These are phyloP conservation scores for Pseudotriccus pelzelni DNA, from an alignment of 2,797 vertebrate genomes.

Conservation along the genomic window DNA sequence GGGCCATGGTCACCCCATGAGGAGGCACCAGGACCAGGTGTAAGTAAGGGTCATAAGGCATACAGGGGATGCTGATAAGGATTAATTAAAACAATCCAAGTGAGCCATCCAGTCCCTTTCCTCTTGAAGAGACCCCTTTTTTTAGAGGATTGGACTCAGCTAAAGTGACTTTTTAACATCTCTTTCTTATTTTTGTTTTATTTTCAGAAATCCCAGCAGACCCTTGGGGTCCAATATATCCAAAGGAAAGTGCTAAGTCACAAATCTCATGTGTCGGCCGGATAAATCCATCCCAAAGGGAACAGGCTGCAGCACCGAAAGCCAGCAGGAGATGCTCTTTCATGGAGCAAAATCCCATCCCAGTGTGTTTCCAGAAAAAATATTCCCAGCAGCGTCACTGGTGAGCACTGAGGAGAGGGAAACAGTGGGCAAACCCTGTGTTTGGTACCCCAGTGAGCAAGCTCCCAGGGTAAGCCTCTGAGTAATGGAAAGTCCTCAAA, in stretches of 20 bases:
- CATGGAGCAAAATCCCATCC: background rate
- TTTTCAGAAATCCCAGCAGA: background rate
- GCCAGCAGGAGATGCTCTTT: background rate
- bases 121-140: background rate
- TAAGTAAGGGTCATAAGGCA: background rate
- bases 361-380: background rate
- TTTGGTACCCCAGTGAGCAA: background rate
- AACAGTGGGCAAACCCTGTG: background rate
- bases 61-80: background rate
- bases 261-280: fast-evolving
- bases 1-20: fast-evolving
- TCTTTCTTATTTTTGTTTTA: background rate
- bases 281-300: background rate
- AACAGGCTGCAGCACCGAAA: background rate
- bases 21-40: background rate
- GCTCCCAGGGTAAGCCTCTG: fast-evolving
- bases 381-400: background rate
- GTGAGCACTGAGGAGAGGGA: background rate
- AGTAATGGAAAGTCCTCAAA: background rate
- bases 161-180: background rate
- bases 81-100: background rate
- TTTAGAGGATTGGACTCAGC: background rate
- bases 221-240: background rate
- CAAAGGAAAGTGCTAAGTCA: background rate
- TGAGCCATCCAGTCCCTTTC: fast-evolving